Percentiles rank a stretch among this genome's conserved stretches.
These are phyloP conservation scores for Aleiodes testaceus DNA, from an alignment of 2,888 invertebrate species.

Conservation along the genomic window DNA sequence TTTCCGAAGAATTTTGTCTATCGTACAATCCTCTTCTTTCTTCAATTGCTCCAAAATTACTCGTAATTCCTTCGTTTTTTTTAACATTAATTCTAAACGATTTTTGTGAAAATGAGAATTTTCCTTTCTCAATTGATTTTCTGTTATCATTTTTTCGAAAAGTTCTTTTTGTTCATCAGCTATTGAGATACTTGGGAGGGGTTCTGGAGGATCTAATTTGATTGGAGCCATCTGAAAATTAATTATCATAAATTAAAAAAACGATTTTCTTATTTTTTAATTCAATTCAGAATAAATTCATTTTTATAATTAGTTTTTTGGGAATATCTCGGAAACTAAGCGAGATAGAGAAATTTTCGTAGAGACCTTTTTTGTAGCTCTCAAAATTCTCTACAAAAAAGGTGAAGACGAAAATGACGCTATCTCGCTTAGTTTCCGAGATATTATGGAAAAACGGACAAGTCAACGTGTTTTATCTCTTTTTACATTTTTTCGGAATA, in stretches of 20 bases:
- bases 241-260: not conserved
- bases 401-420: too few species aligned
- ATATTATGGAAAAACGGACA: too few species aligned
- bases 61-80: conserved; percentile 58
- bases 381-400: too few species aligned
- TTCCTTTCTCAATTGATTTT: conserved; percentile 18
- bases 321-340: too few species aligned
- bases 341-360: too few species aligned
- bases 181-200: conserved; percentile 42
- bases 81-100: conserved; percentile 49
- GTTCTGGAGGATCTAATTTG: conserved; percentile 26
- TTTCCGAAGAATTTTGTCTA: conserved; percentile 50
- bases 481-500: too few species aligned
- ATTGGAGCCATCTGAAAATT: conserved; percentile 50
- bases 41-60: conserved; percentile 57
- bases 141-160: conserved; percentile 37
- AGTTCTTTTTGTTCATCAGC: conserved; percentile 49
- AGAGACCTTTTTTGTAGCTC: too few species aligned
- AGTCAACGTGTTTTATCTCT: too few species aligned
- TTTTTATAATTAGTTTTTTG: too few species aligned
- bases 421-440: too few species aligned
- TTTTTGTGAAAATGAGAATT: conserved; percentile 20
- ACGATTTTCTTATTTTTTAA: not conserved
- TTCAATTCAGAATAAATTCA: not conserved
- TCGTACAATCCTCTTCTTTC: conserved; percentile 52